These are phyloP conservation scores for Bufotes viridis DNA, from an alignment of 2,797 vertebrate genomes.

Conservation along the genomic window DNA sequence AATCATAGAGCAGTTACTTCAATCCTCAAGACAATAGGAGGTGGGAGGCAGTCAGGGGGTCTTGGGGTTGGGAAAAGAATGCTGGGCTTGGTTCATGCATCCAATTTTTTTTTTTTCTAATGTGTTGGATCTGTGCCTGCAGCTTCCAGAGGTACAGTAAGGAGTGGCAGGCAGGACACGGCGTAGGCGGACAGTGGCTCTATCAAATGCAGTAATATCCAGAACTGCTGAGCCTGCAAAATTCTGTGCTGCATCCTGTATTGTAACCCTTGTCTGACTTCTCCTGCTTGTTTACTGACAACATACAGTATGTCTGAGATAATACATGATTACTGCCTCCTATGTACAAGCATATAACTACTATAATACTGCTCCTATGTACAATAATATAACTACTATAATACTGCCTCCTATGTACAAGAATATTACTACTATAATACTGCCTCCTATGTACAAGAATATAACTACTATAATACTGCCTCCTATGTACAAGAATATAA, in stretches of 20 bases:
- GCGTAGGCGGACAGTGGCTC: slow-evolving; percentile 29
- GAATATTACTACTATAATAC: slow-evolving; percentile 12
- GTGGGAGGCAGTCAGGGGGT: slow-evolving; percentile 13
- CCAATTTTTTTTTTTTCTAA: not conserved
- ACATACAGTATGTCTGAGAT: not conserved
- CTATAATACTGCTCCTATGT: not conserved
- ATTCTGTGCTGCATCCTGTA: not conserved
- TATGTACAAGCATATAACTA: not conserved
- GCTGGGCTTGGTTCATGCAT: slow-evolving; percentile 41
- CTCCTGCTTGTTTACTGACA: not conserved
- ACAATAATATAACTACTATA: not conserved
- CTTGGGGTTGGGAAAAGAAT: slow-evolving; percentile 36
- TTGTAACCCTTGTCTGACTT: slow-evolving; percentile 21
- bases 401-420: not conserved
- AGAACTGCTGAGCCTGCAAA: slow-evolving; percentile 35
- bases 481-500: not conserved
- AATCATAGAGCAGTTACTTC: not conserved
- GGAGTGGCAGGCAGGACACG: slow-evolving; percentile 43
- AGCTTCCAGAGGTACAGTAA: slow-evolving; percentile 41
- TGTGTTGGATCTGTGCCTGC: slow-evolving; percentile 42
- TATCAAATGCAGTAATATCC: slow-evolving; percentile 8
- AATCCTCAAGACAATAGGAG: slow-evolving; percentile 10
- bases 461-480: slow-evolving; percentile 8
- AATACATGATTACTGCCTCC: not conserved
- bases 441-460: not conserved